Evolutionary conservation across 1,140 invertebrate genomes (phyloP).

Genomic region (Maconellicoccus hirsutus): DNA sequence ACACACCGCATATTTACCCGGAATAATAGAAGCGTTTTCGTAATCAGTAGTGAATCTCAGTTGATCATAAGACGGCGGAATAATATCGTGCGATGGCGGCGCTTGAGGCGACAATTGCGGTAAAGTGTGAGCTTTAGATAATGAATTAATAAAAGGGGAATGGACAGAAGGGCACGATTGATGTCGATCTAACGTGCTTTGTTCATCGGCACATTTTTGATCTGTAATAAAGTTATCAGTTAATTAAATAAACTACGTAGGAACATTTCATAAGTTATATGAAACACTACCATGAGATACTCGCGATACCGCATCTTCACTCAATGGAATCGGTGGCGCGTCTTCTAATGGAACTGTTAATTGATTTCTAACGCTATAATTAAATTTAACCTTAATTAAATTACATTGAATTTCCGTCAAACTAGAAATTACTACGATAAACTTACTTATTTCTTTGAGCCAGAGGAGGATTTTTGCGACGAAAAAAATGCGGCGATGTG

Average conservation of each 20-base stretch:
- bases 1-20: background rate
- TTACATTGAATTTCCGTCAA: background rate
- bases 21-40: constrained; percentile 13
- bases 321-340: constrained; percentile 11
- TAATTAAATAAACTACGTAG: background rate
- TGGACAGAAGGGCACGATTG: background rate
- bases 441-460: background rate
- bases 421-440: background rate
- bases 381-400: background rate
- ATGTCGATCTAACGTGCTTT: background rate
- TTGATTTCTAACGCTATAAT: constrained; percentile 3
- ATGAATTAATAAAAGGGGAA: constrained; percentile 12
- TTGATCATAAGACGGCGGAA: constrained; percentile 14
- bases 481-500: constrained; percentile 5
- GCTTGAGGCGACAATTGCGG: background rate
- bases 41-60: constrained; percentile 17
- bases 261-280: background rate
- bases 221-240: background rate
- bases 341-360: constrained; percentile 17
- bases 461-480: background rate
- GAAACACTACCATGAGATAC: background rate
- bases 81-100: background rate
- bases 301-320: background rate
- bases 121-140: constrained; percentile 18
- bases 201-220: background rate